Evolutionary conservation across 1,140 invertebrate genomes (phyloP).

Genomic region (Procambarus clarkii): DNA sequence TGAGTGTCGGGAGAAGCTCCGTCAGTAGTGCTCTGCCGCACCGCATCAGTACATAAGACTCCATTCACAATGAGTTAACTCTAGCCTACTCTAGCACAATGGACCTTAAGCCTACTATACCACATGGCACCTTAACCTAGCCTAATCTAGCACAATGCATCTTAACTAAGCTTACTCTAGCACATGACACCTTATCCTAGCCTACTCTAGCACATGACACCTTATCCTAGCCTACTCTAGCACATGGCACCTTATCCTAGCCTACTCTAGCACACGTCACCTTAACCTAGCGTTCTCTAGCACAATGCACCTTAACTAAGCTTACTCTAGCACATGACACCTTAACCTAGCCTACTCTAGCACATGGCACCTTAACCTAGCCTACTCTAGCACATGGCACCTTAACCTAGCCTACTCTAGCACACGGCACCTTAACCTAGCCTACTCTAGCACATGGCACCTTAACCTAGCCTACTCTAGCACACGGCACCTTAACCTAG

Average conservation of each 20-base stretch:
- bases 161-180: too few relatives aligned
- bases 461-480: not conserved
- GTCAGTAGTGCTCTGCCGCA: constrained; percentile 1
- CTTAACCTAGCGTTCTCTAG: not conserved
- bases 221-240: not conserved
- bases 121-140: not conserved
- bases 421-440: not conserved
- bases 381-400: too few relatives aligned
- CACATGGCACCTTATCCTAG: not conserved
- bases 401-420: not conserved
- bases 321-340: too few relatives aligned
- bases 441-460: not conserved
- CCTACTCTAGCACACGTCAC: not conserved
- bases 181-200: too few relatives aligned
- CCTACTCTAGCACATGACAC: too few relatives aligned
- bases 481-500: too few relatives aligned
- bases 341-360: too few relatives aligned
- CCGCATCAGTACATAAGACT: not conserved
- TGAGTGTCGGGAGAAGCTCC: constrained; percentile 32
- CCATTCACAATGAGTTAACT: not conserved
- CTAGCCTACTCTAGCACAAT: not conserved
- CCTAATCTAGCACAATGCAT: not conserved
- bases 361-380: too few relatives aligned
- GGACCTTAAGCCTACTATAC: not conserved
- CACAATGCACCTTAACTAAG: too few relatives aligned